These are phyloP conservation scores for Amblyornis subalaris DNA, from an alignment of 2,113 vertebrate genomes.

Conservation along the genomic window DNA sequence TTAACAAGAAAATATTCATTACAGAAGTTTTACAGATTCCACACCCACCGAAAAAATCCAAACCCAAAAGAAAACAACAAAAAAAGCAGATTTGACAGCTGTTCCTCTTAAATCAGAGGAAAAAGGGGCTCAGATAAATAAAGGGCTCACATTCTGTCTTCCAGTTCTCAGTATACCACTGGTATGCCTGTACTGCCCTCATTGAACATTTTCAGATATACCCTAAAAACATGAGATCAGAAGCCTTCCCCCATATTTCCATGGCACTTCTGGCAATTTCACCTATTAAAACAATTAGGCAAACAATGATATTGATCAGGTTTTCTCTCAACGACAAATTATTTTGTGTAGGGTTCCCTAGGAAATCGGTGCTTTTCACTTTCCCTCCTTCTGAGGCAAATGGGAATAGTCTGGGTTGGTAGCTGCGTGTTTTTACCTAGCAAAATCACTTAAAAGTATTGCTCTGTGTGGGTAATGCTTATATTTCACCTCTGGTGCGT, in stretches of 20 bases:
- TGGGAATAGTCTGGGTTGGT: neutral
- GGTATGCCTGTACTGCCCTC: neutral
- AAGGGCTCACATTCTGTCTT: neutral
- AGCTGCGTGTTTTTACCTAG: neutral
- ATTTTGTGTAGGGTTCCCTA: neutral
- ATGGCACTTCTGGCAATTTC: neutral
- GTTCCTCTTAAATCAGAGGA: neutral
- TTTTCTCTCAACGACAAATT: neutral
- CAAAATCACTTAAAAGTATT: neutral
- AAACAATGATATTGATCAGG: neutral
- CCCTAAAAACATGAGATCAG: neutral
- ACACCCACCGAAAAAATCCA: neutral
- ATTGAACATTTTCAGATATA: neutral
- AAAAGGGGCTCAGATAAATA: neutral
- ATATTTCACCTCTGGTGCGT: rapidly evolving
- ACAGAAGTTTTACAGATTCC: neutral
- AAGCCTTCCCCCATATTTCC: neutral
- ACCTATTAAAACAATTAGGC: neutral
- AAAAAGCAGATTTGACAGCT: neutral
- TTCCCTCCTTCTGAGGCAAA: neutral
- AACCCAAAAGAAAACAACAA: neutral
- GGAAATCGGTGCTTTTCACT: neutral
- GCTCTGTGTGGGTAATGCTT: neutral
- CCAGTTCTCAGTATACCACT: neutral
- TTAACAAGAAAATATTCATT: neutral